A percentile compares a stretch with the other conserved stretches of the same genome.
These are phyloP conservation scores for Lucinisca nassula DNA, from an alignment of 2,888 invertebrate genomes.

Conservation along the genomic window DNA sequence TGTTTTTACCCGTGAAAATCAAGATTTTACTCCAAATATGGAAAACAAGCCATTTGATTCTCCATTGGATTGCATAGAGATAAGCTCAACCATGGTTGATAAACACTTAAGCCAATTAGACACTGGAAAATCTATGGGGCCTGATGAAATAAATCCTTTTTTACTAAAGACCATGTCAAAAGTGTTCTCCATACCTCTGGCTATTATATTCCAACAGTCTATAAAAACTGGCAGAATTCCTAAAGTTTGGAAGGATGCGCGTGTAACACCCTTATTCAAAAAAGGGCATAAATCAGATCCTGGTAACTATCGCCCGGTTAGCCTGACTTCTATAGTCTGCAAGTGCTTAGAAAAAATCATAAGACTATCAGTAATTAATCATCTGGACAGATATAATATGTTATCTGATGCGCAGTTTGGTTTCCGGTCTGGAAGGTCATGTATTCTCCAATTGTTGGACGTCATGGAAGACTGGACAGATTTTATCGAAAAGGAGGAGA, in stretches of 20 bases:
- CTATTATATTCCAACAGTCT: constrained; percentile 15
- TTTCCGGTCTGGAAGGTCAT: constrained; percentile 60
- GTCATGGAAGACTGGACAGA: constrained; percentile 51
- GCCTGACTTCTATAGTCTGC: constrained; percentile 36
- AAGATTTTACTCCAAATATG: too few relatives aligned
- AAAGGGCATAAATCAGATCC: constrained; percentile 18
- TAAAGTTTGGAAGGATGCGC: constrained; percentile 39
- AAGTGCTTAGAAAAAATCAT: too few relatives aligned
- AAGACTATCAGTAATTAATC: constrained; percentile 56
- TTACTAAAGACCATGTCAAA: background rate
- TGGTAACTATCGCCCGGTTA: constrained; percentile 42
- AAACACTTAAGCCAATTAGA: too few relatives aligned
- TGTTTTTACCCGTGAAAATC: too few relatives aligned
- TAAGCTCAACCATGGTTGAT: too few relatives aligned
- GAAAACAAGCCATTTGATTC: too few relatives aligned
- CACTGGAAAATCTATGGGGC: too few relatives aligned
- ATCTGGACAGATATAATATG: constrained; percentile 49
- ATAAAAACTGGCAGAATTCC: constrained; percentile 28
- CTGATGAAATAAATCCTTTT: constrained; percentile 35
- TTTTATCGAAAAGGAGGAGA: constrained; percentile 39
- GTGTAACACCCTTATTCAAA: constrained; percentile 41
- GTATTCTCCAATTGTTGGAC: constrained; percentile 63
- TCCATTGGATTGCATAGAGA: too few relatives aligned
- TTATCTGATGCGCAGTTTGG: constrained; percentile 64
- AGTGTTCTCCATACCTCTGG: background rate